Conservation (phyloP, 92 coral and sea anemone genomes). For the Phymanthus crucifer region DNA sequence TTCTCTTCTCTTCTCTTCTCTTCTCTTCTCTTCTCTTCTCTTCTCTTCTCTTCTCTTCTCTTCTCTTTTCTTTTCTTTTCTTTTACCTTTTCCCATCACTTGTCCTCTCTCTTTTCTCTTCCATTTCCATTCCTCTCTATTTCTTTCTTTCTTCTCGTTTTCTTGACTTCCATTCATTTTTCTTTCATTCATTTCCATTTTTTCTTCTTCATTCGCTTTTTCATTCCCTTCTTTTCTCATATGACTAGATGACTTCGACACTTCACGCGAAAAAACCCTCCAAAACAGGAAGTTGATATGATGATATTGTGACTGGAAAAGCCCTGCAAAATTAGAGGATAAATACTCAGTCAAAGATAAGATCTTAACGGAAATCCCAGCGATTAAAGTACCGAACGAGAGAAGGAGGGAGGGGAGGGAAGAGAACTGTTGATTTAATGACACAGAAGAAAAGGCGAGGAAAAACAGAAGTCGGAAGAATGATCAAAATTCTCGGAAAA, state of each 20-base stretch:
- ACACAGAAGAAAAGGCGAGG: background rate
- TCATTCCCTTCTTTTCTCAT: background rate
- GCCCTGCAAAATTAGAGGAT: background rate
- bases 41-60: slow-evolving; percentile 19
- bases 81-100: slow-evolving; percentile 9
- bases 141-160: slow-evolving; percentile 18
- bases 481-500: too few species aligned
- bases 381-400: background rate
- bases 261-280: background rate
- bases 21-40: background rate
- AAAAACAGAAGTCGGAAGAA: background rate
- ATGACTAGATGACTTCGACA: background rate
- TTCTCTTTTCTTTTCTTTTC: slow-evolving; percentile 22
- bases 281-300: background rate
- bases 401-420: background rate
- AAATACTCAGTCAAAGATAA: background rate
- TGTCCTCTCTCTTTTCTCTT: slow-evolving; percentile 16
- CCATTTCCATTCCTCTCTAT: background rate
- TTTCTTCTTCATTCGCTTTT: background rate
- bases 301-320: background rate
- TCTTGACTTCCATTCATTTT: slow-evolving; percentile 41
- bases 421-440: too few species aligned
- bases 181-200: slow-evolving; percentile 32
- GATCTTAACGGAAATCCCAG: slow-evolving; percentile 3
- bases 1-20: slow-evolving; percentile 11